Evolutionary conservation across 2,888 invertebrate species (phyloP).

Genomic region (Ceratothoa steindachneri): DNA sequence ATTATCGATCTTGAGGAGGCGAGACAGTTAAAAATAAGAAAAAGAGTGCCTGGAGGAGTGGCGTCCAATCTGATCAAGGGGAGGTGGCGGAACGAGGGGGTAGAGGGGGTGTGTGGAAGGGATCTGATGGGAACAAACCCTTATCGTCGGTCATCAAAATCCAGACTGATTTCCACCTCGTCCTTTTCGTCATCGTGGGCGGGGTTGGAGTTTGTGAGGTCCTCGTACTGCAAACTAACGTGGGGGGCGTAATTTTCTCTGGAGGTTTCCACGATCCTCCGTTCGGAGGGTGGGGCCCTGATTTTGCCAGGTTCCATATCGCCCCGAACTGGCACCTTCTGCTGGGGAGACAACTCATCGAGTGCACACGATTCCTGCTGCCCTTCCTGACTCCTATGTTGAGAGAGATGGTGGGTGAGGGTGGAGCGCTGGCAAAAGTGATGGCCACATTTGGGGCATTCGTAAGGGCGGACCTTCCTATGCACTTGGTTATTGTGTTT

Average conservation of each 20-base stretch:
- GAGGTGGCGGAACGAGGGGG: no score
- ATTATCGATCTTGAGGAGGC: no score
- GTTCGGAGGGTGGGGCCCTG: not conserved
- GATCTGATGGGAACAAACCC: no score
- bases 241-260: not conserved
- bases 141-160: no score
- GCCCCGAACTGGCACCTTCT: no score
- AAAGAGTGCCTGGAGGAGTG: no score
- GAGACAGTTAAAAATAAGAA: no score
- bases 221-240: not conserved
- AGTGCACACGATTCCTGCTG: not conserved
- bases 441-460: not conserved
- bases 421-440: not conserved
- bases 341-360: not conserved
- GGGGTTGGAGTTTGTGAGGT: not conserved
- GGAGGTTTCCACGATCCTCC: not conserved
- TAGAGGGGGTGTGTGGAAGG: no score
- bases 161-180: not conserved
- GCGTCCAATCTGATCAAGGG: no score
- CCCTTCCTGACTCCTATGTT: not conserved
- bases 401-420: not conserved
- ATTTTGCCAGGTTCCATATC: not conserved
- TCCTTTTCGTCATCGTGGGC: not conserved
- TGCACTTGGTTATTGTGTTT: not conserved
- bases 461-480: not conserved